phyloP scores from a whole-genome alignment of 2,113 vertebrate species.

The Brachyhypopomus gauderio region DNA sequence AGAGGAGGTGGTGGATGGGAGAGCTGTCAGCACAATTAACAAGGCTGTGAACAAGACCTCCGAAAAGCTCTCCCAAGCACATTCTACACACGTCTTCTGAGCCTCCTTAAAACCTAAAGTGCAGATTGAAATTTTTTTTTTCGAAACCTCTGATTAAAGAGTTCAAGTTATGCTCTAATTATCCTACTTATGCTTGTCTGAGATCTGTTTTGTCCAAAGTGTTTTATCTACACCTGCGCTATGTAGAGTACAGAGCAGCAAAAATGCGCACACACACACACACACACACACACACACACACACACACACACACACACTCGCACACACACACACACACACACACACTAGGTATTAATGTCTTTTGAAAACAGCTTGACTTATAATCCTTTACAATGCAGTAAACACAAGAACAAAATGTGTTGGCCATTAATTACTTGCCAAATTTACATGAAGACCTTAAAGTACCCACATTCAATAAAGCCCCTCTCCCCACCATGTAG shows the following conservation, averaged over 20 bases:
- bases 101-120: background rate
- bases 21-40: slow-evolving; percentile 37
- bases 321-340: background rate
- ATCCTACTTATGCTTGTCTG: background rate
- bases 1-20: slow-evolving; percentile 62
- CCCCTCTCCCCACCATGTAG: no score
- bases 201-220: background rate
- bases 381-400: no score
- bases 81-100: background rate
- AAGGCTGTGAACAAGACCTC: background rate
- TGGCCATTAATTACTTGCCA: no score
- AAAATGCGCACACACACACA: no score
- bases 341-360: no score
- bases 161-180: background rate
- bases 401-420: no score
- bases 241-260: no score
- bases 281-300: background rate
- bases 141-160: slow-evolving; percentile 26
- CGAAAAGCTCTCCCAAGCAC: background rate
- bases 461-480: no score
- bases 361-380: no score
- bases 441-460: no score
- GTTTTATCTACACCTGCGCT: no score
- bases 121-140: no score
- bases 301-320: background rate